Base-by-base conservation (phyloP, 2,888 invertebrate species). In the Conops quadrifasciatus region DNA sequence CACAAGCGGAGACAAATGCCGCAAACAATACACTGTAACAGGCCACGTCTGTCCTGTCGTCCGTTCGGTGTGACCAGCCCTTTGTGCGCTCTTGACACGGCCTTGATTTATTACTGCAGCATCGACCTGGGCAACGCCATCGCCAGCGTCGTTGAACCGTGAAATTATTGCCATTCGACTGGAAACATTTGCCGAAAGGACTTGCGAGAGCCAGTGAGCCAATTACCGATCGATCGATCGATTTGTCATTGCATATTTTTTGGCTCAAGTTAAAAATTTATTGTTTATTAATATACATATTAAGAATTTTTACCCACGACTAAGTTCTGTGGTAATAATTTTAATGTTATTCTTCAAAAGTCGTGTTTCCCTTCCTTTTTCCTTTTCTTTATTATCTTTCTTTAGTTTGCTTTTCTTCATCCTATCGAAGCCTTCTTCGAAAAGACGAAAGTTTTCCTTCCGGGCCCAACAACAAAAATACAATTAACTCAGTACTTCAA, bases 81-180 rank as follows among this genome's bases (percentile, higher is more conserved):
- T 45, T 63, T 63, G 49, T 19, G 16, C 26, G 28, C 24, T 63
- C 63, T 45, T 45, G 15, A 36, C 49, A n/a, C 26, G 43, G 45
- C 53, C 49, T 47, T 67, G 67, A 67, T 68, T 68, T 68, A 68
- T 62, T 30, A 30, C 43, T 62, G 62, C 51, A 30, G 62, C 49
- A 36, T 21, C 62, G 36, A 36, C 4, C 4, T 7, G 9, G 36
- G 9, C 36, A 36, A 36, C 36, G 5, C 36, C 36, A 36, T 36
- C 9, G 9, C 36, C 36, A 9, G 4, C 4, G 51, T 49, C 30
- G 68, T 21, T 68, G 60, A 62, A 62, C 49, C 43, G 49, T 68
- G 19, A 68, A 68, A 51, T 62, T 51, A 62, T 30, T 62, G 30
- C 51, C 51, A 13, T 24, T 19, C 26, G 51, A 30, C 60, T 60